These are phyloP conservation scores for Sebastes oblongus DNA, from an alignment of 2,797 vertebrate genomes.

Conservation along the genomic window DNA sequence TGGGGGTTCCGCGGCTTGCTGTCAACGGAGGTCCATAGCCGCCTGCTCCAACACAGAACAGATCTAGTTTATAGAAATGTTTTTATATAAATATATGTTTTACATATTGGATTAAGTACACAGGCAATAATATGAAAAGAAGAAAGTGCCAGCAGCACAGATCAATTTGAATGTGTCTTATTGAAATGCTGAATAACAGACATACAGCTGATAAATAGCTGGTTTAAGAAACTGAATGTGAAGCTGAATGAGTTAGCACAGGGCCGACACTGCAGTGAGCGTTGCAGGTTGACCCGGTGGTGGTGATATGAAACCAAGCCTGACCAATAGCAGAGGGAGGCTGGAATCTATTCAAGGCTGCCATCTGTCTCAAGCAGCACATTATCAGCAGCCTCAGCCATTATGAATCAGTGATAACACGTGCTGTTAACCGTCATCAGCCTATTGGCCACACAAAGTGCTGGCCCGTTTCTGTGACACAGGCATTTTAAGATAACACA, in stretches of 20 bases:
- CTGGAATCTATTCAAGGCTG: slow-evolving; percentile 69
- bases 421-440: slow-evolving; percentile 57
- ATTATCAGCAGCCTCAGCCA: slow-evolving; percentile 73
- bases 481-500: slow-evolving; percentile 45
- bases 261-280: slow-evolving; percentile 35
- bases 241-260: slow-evolving; percentile 1
- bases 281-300: slow-evolving; percentile 59
- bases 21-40: slow-evolving; percentile 92
- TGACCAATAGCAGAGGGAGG: slow-evolving; percentile 69
- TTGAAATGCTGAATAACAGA: not conserved
- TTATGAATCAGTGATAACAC: slow-evolving; percentile 68
- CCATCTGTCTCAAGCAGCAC: slow-evolving; percentile 74
- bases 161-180: not conserved
- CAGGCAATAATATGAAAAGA: not conserved
- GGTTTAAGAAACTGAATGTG: not conserved
- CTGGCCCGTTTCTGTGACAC: slow-evolving; percentile 43
- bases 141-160: not conserved
- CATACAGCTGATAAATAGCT: not conserved
- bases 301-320: slow-evolving; percentile 63
- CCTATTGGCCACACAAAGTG: slow-evolving; percentile 37
- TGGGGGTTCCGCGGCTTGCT: slow-evolving; percentile 90
- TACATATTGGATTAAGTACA: not conserved
- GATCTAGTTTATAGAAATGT: slow-evolving; percentile 2
- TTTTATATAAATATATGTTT: not conserved
- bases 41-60: slow-evolving; percentile 77